Percentiles rank a stretch among this genome's conserved stretches.
Evolutionary conservation across 2,888 invertebrate genomes (phyloP).

Genomic region (Scaptomyza polygonia): DNA sequence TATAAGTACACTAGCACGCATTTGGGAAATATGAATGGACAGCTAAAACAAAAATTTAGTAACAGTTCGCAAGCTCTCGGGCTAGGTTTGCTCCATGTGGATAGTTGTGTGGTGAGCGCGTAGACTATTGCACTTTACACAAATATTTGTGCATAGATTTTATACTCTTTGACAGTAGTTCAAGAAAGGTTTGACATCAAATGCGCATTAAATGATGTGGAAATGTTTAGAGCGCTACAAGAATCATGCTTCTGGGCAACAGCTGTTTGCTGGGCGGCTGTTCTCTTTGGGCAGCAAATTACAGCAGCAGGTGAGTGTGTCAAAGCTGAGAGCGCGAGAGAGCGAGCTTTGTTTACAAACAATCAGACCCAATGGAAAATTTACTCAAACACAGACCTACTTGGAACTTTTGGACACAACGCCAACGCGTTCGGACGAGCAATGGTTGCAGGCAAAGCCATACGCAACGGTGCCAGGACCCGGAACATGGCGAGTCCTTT

Average conservation of each 20-base stretch:
- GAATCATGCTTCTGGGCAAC: slow-evolving; percentile 7
- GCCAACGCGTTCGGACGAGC: slow-evolving; percentile 53
- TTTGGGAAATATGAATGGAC: not conserved
- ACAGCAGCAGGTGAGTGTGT: slow-evolving; percentile 65
- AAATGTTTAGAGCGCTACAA: not conserved
- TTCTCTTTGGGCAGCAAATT: slow-evolving; percentile 21
- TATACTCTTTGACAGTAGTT: not conserved
- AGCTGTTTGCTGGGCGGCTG: slow-evolving; percentile 45
- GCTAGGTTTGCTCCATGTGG: slow-evolving; percentile 27
- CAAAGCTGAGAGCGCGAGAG: slow-evolving; percentile 19
- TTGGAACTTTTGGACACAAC: slow-evolving; percentile 38
- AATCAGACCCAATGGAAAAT: slow-evolving; percentile 39
- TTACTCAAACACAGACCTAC: slow-evolving; percentile 27
- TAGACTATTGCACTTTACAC: not conserved
- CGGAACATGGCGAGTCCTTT: slow-evolving; percentile 54
- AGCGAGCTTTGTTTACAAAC: slow-evolving; percentile 61
- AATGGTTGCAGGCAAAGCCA: slow-evolving; percentile 74
- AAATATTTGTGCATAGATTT: not conserved
- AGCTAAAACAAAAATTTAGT: slow-evolving; percentile 26
- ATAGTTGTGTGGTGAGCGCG: not conserved
- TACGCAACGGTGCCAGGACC: slow-evolving; percentile 78
- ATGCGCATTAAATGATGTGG: slow-evolving; percentile 40
- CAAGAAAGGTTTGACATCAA: not conserved
- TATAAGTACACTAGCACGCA: not conserved
- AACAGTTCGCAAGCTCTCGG: not conserved